These are phyloP conservation scores for Oreochromis niloticus DNA, from an alignment of 2,113 vertebrate genomes.

Conservation along the genomic window DNA sequence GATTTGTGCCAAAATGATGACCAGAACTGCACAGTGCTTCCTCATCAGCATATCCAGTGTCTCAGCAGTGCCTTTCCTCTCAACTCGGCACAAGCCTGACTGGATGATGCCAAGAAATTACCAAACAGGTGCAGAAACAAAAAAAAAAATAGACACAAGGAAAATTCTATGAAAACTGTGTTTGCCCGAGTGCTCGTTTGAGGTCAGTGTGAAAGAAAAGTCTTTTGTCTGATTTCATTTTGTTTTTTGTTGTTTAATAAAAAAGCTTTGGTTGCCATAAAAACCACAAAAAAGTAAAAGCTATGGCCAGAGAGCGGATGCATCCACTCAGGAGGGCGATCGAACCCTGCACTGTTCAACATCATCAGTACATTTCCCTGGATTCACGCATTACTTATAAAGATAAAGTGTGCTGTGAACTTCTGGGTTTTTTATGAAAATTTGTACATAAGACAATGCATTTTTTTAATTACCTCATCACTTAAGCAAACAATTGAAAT, in stretches of 20 bases:
- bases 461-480: background rate
- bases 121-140: background rate
- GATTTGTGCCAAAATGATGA: background rate
- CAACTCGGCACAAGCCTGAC: background rate
- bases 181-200: background rate
- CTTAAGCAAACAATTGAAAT: background rate
- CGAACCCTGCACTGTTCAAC: background rate
- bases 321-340: background rate
- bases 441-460: background rate
- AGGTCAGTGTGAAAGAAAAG: background rate
- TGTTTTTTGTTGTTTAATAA: background rate
- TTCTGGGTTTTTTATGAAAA: background rate
- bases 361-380: background rate
- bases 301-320: background rate
- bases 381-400: background rate
- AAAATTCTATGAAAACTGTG: background rate
- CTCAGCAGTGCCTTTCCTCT: background rate
- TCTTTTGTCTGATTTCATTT: background rate
- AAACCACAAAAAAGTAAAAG: background rate
- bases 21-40: background rate
- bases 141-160: background rate
- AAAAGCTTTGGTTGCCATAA: background rate
- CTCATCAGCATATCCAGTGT: background rate
- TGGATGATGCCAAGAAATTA: background rate
- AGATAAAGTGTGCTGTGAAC: rapidly evolving